Percentiles rank a stretch among this genome's conserved stretches.
Evolutionary conservation across 2,888 invertebrate species (phyloP).

Genomic region (Parthenolecanium corni): DNA sequence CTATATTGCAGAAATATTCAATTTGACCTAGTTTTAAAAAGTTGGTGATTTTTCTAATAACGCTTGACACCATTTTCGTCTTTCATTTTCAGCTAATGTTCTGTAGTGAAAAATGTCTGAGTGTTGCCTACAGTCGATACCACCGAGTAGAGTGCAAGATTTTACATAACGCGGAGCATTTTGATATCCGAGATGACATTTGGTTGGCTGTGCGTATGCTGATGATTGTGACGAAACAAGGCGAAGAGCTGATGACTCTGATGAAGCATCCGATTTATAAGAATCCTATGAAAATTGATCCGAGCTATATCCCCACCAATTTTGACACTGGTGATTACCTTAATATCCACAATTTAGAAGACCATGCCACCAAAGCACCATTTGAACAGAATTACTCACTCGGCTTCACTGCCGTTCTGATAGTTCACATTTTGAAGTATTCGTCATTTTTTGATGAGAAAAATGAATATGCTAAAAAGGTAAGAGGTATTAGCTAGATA

Average conservation of each 20-base stretch:
- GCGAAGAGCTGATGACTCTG: neutral
- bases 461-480: neutral
- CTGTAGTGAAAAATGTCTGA: conserved; percentile 53
- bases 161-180: conserved; percentile 47
- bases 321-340: neutral
- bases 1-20: too few relatives aligned
- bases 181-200: conserved; percentile 55
- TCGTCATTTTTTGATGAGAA: neutral
- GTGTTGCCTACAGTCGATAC: conserved; percentile 51
- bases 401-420: neutral
- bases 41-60: too few relatives aligned
- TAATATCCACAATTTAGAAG: neutral
- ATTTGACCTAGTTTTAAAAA: too few relatives aligned
- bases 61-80: too few relatives aligned
- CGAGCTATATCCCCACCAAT: neutral
- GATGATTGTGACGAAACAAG: neutral
- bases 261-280: neutral
- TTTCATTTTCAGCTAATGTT: conserved; percentile 56
- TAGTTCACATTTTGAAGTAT: neutral
- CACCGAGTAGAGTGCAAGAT: conserved; percentile 68
- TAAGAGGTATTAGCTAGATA: too few relatives aligned
- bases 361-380: conserved; percentile 32
- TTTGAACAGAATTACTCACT: neutral
- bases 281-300: neutral
- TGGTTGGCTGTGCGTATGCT: conserved; percentile 39